Evolutionary conservation across 1,140 invertebrate species (phyloP).

Genomic region (Octopus sinensis): DNA sequence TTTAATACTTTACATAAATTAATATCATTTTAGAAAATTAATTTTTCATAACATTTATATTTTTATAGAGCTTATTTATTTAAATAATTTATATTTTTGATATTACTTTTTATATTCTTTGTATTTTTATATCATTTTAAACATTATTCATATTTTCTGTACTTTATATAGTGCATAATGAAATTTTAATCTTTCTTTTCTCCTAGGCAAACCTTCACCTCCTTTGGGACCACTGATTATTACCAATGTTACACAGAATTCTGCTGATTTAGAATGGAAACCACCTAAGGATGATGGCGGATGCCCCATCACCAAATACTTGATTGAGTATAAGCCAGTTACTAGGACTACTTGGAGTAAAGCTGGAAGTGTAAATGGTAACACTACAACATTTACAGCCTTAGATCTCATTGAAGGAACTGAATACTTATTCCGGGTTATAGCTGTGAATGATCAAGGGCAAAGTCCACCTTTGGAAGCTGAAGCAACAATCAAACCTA

Average conservation of each 20-base stretch:
- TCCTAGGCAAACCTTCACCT: slow-evolving; percentile 78
- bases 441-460: slow-evolving; percentile 89
- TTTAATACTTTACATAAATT: no score
- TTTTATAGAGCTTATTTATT: no score
- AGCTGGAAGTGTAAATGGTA: slow-evolving; percentile 30
- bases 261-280: slow-evolving; percentile 89
- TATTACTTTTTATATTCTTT: no score
- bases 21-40: no score
- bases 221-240: slow-evolving; percentile 88
- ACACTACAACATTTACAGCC: slow-evolving; percentile 68
- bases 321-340: slow-evolving; percentile 48
- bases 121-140: no score
- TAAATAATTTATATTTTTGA: no score
- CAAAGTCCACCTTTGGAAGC: slow-evolving; percentile 91
- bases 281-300: slow-evolving; percentile 89
- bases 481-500: slow-evolving; percentile 84
- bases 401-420: slow-evolving; percentile 88
- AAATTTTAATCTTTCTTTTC: background rate
- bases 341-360: slow-evolving; percentile 33
- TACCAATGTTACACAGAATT: slow-evolving; percentile 88
- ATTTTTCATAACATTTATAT: no score
- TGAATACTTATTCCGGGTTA: slow-evolving; percentile 89
- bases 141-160: no score
- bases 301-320: slow-evolving; percentile 68
- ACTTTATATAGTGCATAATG: no score